Evolutionary conservation across 2,797 vertebrate species (phyloP).

Genomic region (Limnodromus scolopaceus): DNA sequence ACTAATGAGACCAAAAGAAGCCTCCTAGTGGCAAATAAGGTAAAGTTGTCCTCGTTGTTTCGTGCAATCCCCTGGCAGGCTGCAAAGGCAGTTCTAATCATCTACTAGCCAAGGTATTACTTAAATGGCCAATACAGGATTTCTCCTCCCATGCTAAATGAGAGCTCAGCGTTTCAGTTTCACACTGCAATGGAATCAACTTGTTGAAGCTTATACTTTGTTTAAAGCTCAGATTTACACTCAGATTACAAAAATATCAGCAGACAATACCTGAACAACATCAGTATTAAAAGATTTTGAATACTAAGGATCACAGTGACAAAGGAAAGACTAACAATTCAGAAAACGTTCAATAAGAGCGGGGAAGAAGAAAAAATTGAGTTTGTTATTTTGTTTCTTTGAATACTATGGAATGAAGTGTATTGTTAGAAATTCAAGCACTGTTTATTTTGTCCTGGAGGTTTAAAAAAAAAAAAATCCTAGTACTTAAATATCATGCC

Average conservation of each 20-base stretch:
- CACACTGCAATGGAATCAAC: background rate
- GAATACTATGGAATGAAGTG: background rate
- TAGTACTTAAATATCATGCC: background rate
- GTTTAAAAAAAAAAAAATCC: background rate
- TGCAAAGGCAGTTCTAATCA: background rate
- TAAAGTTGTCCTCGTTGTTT: background rate
- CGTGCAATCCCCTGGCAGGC: background rate
- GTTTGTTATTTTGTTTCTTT: background rate
- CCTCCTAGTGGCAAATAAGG: background rate
- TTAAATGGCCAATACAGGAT: background rate
- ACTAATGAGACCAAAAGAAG: background rate
- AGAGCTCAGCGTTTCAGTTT: background rate
- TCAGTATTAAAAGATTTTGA: background rate
- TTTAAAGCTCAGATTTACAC: background rate
- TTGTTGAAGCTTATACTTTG: background rate
- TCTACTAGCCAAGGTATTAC: background rate
- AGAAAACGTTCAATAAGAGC: background rate
- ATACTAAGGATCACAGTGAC: fast-evolving
- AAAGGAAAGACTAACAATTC: background rate
- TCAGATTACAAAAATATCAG: background rate
- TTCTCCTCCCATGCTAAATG: background rate
- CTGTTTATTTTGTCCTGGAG: background rate
- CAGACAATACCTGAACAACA: background rate
- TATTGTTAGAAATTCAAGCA: background rate
- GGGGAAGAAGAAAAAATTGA: background rate